A percentile compares a stretch with the other conserved stretches of the same genome.
These are phyloP conservation scores for Siniperca obscura DNA, from an alignment of 2,797 vertebrate species.

Conservation along the genomic window DNA sequence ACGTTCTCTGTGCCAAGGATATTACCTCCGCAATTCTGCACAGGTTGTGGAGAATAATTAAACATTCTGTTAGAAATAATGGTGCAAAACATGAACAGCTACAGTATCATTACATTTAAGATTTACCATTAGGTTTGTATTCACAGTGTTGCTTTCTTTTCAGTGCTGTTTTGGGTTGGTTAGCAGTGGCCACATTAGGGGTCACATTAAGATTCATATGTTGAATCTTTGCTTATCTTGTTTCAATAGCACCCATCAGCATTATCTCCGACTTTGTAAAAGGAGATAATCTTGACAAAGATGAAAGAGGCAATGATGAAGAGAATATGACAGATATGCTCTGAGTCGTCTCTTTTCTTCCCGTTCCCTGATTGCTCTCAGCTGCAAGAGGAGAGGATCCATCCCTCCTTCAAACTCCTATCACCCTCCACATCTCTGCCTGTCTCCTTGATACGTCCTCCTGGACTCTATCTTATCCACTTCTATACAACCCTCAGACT, in stretches of 20 bases:
- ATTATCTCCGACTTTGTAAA: conserved; percentile 31
- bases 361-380: conserved; percentile 45
- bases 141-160: not conserved
- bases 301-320: conserved; percentile 46
- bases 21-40: conserved; percentile 31
- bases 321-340: conserved; percentile 30
- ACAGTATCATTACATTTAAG: not conserved
- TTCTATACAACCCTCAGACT: conserved; percentile 60
- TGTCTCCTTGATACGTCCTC: conserved; percentile 71
- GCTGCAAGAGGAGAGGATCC: conserved; percentile 46
- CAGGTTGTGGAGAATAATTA: conserved; percentile 40
- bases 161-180: not conserved
- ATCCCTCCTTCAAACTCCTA: conserved; percentile 60
- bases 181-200: not conserved
- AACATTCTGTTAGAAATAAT: conserved; percentile 27
- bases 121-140: not conserved
- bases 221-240: conserved; percentile 40
- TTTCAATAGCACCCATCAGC: conserved; percentile 4
- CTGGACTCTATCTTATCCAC: conserved; percentile 68
- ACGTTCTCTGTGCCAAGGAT: conserved; percentile 34
- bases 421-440: conserved; percentile 63
- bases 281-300: conserved; percentile 45
- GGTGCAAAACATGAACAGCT: conserved; percentile 11
- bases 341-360: conserved; percentile 27
- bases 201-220: conserved; percentile 22